Percentiles rank a stretch among this genome's conserved stretches.
phyloP scores from a whole-genome alignment of 2,113 vertebrate species.

The Otis tarda region DNA sequence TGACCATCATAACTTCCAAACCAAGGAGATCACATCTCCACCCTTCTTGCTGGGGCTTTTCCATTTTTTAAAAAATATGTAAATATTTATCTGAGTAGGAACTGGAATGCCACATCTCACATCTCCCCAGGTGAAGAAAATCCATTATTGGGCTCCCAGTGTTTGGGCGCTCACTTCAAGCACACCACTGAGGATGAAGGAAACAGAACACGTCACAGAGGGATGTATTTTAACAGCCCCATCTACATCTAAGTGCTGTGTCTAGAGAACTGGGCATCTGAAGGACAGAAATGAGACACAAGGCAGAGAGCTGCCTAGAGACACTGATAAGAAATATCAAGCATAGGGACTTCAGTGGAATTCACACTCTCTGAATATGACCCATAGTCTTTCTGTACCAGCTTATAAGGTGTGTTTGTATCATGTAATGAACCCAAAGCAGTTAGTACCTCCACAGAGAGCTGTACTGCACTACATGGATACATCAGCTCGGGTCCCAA shows the following conservation, averaged over 20 bases:
- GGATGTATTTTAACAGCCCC: neutral
- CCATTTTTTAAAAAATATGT: neutral
- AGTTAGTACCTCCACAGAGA: neutral
- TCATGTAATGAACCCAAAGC: neutral
- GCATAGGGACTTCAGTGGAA: fast-evolving
- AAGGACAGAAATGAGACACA: neutral
- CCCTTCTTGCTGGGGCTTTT: neutral
- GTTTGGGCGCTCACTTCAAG: neutral
- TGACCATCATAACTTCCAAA: neutral
- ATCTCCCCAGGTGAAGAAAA: neutral
- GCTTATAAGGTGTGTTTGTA: neutral
- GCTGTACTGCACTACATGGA: neutral
- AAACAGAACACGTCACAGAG: neutral
- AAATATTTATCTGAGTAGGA: neutral
- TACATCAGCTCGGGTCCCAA: neutral
- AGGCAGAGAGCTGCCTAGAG: neutral
- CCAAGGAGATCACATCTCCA: neutral
- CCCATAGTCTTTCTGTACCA: neutral
- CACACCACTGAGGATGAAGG: neutral
- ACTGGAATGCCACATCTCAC: neutral
- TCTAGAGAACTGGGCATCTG: neutral
- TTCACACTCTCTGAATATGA: neutral
- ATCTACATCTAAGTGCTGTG: neutral
- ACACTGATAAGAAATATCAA: neutral
- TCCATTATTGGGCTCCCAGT: neutral